Evolutionary conservation across 2,888 invertebrate genomes (phyloP), one percentile per base, ranked within the genome.

Genomic region (Catocala sponsa): DNA sequence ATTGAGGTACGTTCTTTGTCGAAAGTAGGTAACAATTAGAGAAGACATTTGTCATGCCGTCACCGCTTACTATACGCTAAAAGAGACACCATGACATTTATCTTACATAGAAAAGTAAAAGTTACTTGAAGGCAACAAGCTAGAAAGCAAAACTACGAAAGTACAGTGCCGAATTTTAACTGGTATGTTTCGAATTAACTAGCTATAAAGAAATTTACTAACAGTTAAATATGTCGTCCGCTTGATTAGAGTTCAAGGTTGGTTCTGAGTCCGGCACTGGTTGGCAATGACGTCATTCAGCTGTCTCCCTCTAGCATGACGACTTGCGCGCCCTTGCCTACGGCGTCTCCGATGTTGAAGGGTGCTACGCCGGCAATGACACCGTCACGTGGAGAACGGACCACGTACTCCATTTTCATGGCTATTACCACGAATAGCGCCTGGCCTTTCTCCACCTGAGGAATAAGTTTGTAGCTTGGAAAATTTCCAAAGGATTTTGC

Each of bases 401-500:
- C 97, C 11, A 99, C 97, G 87, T 99, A 97, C 95, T 99, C 99
- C 99, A 99, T 99, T 95, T 99, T 99, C 99, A 99, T 99, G 0
- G 99, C 99, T 71, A 99, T 98, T 84, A 99, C 97, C 49, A 99
- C 97, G 65, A 99, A 97, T 2, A 99, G 93, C 0, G 98, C 97
- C 85, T 99, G 98, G 0, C 99, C 99, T 85, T 96, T 96, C 69
- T 96, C 96, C 4, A 99, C 98, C 80, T 86, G 74, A 4, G 50
- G 15, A 43, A 54, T 12, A 11, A 47, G 11, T 47, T 47, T 25
- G 1, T 25, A 2, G 25, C 4, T 25, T 25, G 4, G 25, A 2
- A 25, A 2, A 25, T 25, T 1, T 1, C 25, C 25, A 25, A 25
- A 25, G 4, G 25, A 25, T 25, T 25, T 25, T 25, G 25, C 2